phyloP scores from a whole-genome alignment of 2,113 vertebrate species.

The Tauraco erythrolophus region DNA sequence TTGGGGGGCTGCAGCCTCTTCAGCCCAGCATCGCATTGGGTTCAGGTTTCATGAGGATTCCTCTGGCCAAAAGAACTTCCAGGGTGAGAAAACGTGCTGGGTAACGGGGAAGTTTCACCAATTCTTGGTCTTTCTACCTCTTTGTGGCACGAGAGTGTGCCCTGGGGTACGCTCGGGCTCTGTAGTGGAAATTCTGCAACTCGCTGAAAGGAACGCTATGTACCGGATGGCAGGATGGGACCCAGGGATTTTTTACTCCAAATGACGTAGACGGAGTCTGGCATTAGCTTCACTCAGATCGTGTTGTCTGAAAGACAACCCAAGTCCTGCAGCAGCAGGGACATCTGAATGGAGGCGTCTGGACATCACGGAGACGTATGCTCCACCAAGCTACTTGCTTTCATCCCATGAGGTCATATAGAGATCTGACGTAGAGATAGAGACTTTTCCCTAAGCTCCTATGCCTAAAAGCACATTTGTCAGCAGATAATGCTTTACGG shows the following conservation, averaged over 20 bases:
- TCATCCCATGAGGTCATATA: not conserved
- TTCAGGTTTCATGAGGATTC: not conserved
- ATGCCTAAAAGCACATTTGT: not conserved
- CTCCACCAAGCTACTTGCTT: not conserved
- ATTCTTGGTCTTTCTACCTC: not conserved
- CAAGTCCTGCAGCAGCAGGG: not conserved
- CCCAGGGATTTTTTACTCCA: not conserved
- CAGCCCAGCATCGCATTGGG: fast-evolving
- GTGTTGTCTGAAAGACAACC: not conserved
- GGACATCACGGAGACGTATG: fast-evolving
- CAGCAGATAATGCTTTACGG: not conserved
- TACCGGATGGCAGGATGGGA: not conserved
- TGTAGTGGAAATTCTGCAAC: not conserved
- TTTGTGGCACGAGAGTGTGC: fast-evolving
- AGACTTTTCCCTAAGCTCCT: not conserved
- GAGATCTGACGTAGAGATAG: fast-evolving
- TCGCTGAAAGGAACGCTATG: not conserved
- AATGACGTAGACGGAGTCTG: not conserved
- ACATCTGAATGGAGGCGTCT: not conserved
- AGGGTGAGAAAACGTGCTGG: not conserved
- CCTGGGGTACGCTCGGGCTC: fast-evolving
- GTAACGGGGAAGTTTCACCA: not conserved
- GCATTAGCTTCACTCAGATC: not conserved
- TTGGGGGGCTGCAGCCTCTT: not conserved
- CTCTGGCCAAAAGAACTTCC: not conserved